Percentiles rank a stretch among this genome's conserved stretches.
These are phyloP conservation scores for Exocentrus adspersus DNA, from an alignment of 2,888 invertebrate genomes.

Conservation along the genomic window DNA sequence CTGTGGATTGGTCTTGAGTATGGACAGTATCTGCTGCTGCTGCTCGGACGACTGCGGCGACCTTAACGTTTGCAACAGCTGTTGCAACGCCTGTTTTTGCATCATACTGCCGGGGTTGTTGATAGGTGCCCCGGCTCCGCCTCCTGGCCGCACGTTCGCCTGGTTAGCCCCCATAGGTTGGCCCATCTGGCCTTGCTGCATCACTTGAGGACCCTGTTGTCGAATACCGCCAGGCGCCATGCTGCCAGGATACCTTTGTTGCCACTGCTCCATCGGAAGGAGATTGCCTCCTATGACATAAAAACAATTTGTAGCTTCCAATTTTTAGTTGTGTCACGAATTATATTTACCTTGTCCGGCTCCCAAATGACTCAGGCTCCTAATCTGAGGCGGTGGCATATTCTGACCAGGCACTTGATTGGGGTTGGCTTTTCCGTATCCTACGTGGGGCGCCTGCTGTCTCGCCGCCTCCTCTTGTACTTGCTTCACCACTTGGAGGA, in stretches of 20 bases:
- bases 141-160: slow-evolving; percentile 50
- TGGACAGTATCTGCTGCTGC: slow-evolving; percentile 88
- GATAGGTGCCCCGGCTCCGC: slow-evolving; percentile 44
- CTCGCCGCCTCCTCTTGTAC: slow-evolving; percentile 93
- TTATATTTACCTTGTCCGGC: slow-evolving; percentile 61
- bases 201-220: slow-evolving; percentile 61
- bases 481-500: slow-evolving; percentile 74
- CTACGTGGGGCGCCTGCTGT: slow-evolving; percentile 82
- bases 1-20: slow-evolving; percentile 93
- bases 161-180: slow-evolving; percentile 36
- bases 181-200: slow-evolving; percentile 50
- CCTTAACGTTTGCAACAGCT: slow-evolving; percentile 89
- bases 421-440: slow-evolving; percentile 80
- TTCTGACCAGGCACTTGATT: slow-evolving; percentile 65
- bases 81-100: slow-evolving; percentile 78
- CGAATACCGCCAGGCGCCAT: slow-evolving; percentile 62
- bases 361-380: slow-evolving; percentile 59
- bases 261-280: slow-evolving; percentile 69
- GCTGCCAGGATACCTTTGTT: slow-evolving; percentile 64
- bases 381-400: slow-evolving; percentile 70
- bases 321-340: no score
- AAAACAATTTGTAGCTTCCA: not conserved
- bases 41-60: slow-evolving; percentile 92
- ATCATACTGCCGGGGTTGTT: slow-evolving; percentile 56
- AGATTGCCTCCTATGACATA: slow-evolving; percentile 63